These are phyloP conservation scores for Brachyhypopomus gauderio DNA, from an alignment of 2,113 vertebrate species.

Conservation along the genomic window DNA sequence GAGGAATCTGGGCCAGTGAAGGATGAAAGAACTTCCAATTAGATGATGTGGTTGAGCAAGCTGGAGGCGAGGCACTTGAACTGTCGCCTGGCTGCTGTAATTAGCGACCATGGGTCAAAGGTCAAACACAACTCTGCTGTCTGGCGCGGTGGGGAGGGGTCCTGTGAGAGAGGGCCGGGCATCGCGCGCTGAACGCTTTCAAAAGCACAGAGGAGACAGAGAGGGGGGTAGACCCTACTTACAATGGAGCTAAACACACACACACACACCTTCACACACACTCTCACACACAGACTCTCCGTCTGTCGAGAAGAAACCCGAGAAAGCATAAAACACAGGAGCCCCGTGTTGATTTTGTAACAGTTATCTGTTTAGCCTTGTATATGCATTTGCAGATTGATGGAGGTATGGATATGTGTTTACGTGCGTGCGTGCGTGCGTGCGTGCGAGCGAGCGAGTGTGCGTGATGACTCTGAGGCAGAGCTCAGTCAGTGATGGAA, in stretches of 20 bases:
- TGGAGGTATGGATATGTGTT: constrained; percentile 3
- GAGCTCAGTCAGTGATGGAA: constrained; percentile 32
- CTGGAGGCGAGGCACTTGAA: constrained; percentile 83
- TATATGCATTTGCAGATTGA: constrained; percentile 42
- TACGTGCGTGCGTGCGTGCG: constrained; percentile 38
- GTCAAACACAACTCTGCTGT: constrained; percentile 82
- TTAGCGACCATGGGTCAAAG: constrained; percentile 89
- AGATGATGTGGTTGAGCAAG: constrained; percentile 81
- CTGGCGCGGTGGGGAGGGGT: constrained; percentile 80
- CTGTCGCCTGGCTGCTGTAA: constrained; percentile 91
- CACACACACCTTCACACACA: constrained; percentile 18
- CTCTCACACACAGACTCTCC: constrained; percentile 20
- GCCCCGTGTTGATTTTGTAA: constrained; percentile 69
- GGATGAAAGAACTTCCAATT: constrained; percentile 81
- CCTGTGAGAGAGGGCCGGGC: constrained; percentile 43
- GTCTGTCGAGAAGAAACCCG: constrained; percentile 64
- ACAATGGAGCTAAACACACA: constrained; percentile 16
- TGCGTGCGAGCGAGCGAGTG: constrained; percentile 27
- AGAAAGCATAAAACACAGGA: constrained; percentile 66
- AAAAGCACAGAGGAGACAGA: constrained; percentile 49
- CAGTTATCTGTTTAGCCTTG: constrained; percentile 59
- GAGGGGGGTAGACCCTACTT: constrained; percentile 19
- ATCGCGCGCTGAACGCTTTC: constrained; percentile 52
- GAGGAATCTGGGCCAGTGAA: constrained; percentile 70
- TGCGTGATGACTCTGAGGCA: constrained; percentile 51